phyloP scores from a whole-genome alignment of 53 echinoderm and acorn worm species.

The Echinarachnius parma region DNA sequence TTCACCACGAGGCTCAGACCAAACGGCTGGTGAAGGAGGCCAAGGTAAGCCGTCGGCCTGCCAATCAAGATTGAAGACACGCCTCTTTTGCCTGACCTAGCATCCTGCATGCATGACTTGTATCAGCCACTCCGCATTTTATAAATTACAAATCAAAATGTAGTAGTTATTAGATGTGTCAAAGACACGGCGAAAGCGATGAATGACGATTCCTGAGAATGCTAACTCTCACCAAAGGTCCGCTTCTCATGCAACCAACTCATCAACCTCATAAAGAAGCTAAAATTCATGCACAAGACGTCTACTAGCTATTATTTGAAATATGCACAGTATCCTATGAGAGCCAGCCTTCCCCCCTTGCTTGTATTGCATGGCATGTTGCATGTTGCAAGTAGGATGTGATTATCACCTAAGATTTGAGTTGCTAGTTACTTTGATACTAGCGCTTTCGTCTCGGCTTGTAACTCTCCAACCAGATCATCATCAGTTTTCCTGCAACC shows the following conservation, averaged over 20 bases:
- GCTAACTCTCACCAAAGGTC: too few species aligned
- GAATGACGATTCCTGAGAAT: too few species aligned
- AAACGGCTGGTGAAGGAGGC: constrained; percentile 45
- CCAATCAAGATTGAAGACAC: constrained; percentile 50
- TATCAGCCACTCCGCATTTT: constrained; percentile 33
- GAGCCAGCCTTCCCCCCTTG: not conserved
- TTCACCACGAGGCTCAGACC: constrained; percentile 29
- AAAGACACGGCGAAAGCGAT: too few species aligned
- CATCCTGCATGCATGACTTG: constrained; percentile 50
- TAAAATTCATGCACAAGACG: constrained; percentile 40
- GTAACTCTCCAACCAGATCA: too few species aligned
- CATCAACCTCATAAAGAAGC: constrained; percentile 49
- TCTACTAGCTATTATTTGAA: constrained; percentile 30
- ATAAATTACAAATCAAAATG: too few species aligned
- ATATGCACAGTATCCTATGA: constrained; percentile 28
- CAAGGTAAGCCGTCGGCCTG: constrained; percentile 38
- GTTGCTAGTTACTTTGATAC: too few species aligned
- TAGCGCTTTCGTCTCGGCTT: too few species aligned
- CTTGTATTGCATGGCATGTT: constrained; percentile 47
- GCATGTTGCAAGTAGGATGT: too few species aligned
- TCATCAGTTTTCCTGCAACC: too few species aligned
- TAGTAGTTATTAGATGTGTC: too few species aligned
- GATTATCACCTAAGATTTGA: too few species aligned
- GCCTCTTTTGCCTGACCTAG: constrained; percentile 35
- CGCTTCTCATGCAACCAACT: constrained; percentile 32